These are phyloP conservation scores for Periplaneta americana DNA, from an alignment of 1,140 invertebrate species.

Conservation along the genomic window DNA sequence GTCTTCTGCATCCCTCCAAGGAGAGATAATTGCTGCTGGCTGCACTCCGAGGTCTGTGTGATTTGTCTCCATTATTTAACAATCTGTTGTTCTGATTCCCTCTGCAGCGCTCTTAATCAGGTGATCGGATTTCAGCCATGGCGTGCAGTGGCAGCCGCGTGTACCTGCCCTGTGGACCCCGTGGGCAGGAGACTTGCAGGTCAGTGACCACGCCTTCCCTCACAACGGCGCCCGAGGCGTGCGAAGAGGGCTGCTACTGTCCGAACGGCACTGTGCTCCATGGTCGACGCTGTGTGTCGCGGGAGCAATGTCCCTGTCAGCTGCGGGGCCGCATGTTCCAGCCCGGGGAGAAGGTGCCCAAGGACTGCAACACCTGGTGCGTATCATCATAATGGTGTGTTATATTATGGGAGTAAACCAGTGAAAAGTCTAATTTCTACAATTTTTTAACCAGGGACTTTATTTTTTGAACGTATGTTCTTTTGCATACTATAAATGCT, in stretches of 20 bases:
- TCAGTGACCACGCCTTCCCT: conserved; percentile 27
- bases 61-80: too few species aligned
- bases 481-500: too few species aligned
- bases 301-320: conserved; percentile 70
- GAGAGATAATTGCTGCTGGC: too few species aligned
- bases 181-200: conserved; percentile 43
- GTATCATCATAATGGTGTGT: too few species aligned
- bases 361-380: conserved; percentile 82
- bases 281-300: conserved; percentile 63
- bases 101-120: too few species aligned
- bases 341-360: conserved; percentile 62
- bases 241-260: conserved; percentile 85
- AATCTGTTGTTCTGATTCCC: too few species aligned
- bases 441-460: too few species aligned
- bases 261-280: conserved; percentile 66
- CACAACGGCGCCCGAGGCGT: conserved; percentile 37
- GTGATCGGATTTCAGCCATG: conserved; percentile 52
- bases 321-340: conserved; percentile 67
- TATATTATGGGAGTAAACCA: too few species aligned
- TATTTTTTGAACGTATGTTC: too few species aligned
- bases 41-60: too few species aligned
- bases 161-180: conserved; percentile 62
- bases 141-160: conserved; percentile 58
- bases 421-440: too few species aligned
- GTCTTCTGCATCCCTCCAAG: too few species aligned